Evolutionary conservation across 2,113 vertebrate species (phyloP).

Genomic region (Hemibagrus wyckioides): DNA sequence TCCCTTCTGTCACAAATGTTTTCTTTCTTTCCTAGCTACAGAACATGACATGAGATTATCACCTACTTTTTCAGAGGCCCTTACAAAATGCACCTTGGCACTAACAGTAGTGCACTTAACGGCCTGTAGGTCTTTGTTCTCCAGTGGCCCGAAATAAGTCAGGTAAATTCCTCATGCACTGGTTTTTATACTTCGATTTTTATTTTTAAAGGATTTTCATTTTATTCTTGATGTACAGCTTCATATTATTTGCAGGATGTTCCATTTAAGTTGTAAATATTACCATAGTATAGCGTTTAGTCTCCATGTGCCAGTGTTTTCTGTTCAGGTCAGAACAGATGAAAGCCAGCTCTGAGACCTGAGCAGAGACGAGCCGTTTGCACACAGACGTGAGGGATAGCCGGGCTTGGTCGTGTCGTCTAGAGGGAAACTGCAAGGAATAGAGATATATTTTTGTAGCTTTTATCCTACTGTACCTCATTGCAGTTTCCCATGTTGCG

Average conservation of each 20-base stretch:
- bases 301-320: neutral
- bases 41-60: neutral
- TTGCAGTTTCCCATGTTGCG: conserved; percentile 40
- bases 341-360: neutral
- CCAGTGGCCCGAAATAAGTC: conserved; percentile 8
- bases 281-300: neutral
- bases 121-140: conserved; percentile 38
- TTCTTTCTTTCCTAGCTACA: neutral
- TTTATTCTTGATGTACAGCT: conserved; percentile 7
- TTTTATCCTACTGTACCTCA: conserved; percentile 39
- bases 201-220: conserved; percentile 10
- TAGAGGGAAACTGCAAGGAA: conserved; percentile 33
- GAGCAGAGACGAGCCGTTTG: neutral
- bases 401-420: conserved; percentile 14
- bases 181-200: conserved; percentile 37
- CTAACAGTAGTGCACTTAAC: conserved; percentile 52
- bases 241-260: neutral
- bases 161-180: conserved; percentile 20
- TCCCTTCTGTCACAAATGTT: neutral
- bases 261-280: neutral
- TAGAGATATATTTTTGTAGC: conserved; percentile 38
- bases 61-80: conserved; percentile 10
- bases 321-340: neutral
- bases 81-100: conserved; percentile 64
- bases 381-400: neutral